Evolutionary conservation across 2,797 vertebrate species (phyloP), one percentile per base, ranked within the genome.

Genomic region (Pipistrellus kuhlii): DNA sequence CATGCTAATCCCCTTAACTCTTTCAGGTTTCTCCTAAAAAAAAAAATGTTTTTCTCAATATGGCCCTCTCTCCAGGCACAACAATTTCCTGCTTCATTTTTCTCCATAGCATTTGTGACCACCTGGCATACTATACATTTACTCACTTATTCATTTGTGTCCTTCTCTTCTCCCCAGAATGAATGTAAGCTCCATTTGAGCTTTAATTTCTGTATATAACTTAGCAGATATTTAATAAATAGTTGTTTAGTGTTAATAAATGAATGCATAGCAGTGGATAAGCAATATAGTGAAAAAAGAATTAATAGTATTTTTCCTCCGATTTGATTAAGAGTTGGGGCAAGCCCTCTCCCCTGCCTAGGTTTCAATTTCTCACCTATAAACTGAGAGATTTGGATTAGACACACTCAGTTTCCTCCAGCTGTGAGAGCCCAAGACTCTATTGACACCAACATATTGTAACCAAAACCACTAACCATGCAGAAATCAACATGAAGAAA

Each of bases 191-290:
- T 30, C 17, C 41, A 57, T 1, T 84, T 6, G 1, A 64, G 21
- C 17, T 73, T 87, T 69, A 73, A 91, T 59, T 55, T 91, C 25
- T 71, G 8, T 32, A 71, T 78, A 6, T 69, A 69, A 84, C 27
- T 66, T 53, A 92, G 68, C 21, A 80, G 32, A 12, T 66, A n/a
- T 66, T 83, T 82, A 53, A 59, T 72, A 91, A 64, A n/a, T 6
- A 85, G 55, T 27, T 91, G 55, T 41, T 88, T 59, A 66, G 57
- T 82, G 5, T 85, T 85, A 90, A 88, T 64, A 32, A 95, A 59
- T 88, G 23, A 88, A 73, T 76, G 84, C 2, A 71, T 44, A 46
- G 6, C 76, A 5, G 32, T 64, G 51, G 21, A 62, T 78, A 46
- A 27, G 11, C 68, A 51, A 62, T 66, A 41, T 8, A 38, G 10